Percentiles rank a stretch among this genome's conserved stretches.
Conservation (phyloP, 35 echinoderm and acorn worm genomes). For the Amphiura filiformis region DNA sequence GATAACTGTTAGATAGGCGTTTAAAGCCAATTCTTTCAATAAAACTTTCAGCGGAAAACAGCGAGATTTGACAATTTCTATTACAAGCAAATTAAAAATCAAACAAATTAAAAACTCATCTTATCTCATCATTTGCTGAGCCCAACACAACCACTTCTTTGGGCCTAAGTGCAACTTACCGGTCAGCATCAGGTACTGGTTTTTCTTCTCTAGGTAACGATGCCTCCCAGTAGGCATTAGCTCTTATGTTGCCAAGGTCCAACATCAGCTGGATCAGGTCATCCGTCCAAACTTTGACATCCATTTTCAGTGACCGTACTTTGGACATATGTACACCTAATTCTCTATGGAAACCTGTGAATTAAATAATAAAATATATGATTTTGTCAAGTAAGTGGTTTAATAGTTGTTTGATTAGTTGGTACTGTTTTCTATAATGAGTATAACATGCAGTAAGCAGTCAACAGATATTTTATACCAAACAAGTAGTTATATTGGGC, state of each 20-base stretch:
- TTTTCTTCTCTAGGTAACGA: slow-evolving; percentile 52
- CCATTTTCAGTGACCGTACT: slow-evolving; percentile 89
- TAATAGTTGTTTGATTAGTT: not conserved
- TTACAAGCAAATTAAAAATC: no score
- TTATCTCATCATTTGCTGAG: no score
- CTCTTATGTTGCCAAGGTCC: slow-evolving; percentile 37
- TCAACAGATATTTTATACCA: no score
- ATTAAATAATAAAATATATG: not conserved
- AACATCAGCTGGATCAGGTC: slow-evolving; percentile 58
- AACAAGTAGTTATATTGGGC: no score
- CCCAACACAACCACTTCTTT: no score
- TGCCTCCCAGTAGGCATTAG: slow-evolving; percentile 75
- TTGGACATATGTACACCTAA: slow-evolving; percentile 88
- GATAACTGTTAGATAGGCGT: no score
- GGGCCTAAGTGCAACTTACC: slow-evolving; percentile 31
- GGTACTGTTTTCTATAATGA: not conserved
- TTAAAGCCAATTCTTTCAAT: no score
- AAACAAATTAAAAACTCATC: no score
- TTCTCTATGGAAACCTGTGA: slow-evolving; percentile 57
- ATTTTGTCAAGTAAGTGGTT: not conserved
- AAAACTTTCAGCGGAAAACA: no score
- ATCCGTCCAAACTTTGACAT: slow-evolving; percentile 70
- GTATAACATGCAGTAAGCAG: not conserved
- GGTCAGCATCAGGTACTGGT: slow-evolving; percentile 61
- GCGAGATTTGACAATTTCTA: no score